Conservation (phyloP, 2,797 vertebrate species). For the Vireo griseus region DNA sequence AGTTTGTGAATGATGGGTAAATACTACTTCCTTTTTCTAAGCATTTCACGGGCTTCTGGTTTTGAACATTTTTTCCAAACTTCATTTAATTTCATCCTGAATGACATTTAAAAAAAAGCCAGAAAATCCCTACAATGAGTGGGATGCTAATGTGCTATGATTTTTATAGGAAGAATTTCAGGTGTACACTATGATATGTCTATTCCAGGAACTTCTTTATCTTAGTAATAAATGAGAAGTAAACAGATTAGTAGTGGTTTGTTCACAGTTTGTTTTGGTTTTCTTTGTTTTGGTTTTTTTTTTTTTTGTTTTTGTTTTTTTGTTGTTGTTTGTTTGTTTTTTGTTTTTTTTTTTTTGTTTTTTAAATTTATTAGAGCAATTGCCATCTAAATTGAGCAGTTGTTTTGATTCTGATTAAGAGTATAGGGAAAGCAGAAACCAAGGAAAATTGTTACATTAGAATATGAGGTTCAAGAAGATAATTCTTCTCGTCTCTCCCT, state of each 20-base stretch:
- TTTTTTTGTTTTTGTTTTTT: background rate
- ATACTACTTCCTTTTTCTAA: background rate
- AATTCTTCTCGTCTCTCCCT: background rate
- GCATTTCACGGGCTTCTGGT: background rate
- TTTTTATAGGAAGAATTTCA: background rate
- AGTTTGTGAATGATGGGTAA: background rate
- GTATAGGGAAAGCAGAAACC: background rate
- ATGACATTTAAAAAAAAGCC: background rate
- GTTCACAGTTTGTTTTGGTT: background rate
- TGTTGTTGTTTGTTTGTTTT: background rate
- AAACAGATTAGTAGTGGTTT: background rate
- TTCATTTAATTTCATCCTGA: constrained; percentile 31
- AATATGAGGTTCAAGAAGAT: background rate
- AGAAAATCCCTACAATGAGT: background rate
- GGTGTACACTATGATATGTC: background rate
- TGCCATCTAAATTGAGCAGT: background rate
- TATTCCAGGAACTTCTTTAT: background rate
- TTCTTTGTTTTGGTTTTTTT: background rate
- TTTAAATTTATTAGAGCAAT: background rate
- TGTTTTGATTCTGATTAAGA: background rate
- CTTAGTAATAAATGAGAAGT: background rate
- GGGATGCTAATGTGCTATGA: background rate
- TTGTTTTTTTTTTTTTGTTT: background rate
- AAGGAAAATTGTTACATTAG: background rate
- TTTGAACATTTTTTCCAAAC: background rate